Evolutionary conservation across 2,113 vertebrate species (phyloP), one percentile per base, ranked within the genome.

Genomic region (Parotia lawesii): DNA sequence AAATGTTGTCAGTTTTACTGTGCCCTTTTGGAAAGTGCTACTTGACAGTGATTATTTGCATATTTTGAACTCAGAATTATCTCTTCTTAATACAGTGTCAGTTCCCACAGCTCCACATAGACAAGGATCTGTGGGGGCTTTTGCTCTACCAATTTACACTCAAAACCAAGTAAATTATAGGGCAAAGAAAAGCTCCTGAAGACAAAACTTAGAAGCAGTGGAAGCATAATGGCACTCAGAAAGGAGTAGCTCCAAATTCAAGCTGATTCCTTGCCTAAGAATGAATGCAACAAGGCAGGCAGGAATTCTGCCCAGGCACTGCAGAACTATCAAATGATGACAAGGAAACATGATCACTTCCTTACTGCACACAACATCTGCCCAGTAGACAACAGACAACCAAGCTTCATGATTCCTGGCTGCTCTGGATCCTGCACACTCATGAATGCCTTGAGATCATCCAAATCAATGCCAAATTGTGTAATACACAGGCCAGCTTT

Each of bases 21-120:
- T 90, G 45, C 19, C 89, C 72, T 90, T 87, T 91, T 70, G 56
- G 28, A 42, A 96, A 94, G 82, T 50, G 38, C 5, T 67, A 77
- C 90, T 87, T 95, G 71, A 93, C 74, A 38, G 62, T 38, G 40
- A 95, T 89, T 15, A 80, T 85, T 56, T 93, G 40, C 8, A 69
- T 64, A 40, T 76, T 83, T 80, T 40, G 44, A 95, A 86, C 40
- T 44, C 44, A 83, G 62, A 70, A 77, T 56, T 24, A 11, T 27
- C 40, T 92, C 45, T 50, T 19, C 27, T 87, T 66, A 85, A 84
- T 28, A 70, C 0, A 86, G 20, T 35, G 47, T 54, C n/a, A 93
- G 44, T 51, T 94, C 42, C 53, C 83, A 95, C 37, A 77, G 80
- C 61, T 87, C 80, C 50, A 86, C 23, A 45, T 13, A 60, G 38